A percentile compares a stretch with the other conserved stretches of the same genome.
Evolutionary conservation across 1,140 invertebrate species (phyloP).

Genomic region (Plectrocnemia conspersa): DNA sequence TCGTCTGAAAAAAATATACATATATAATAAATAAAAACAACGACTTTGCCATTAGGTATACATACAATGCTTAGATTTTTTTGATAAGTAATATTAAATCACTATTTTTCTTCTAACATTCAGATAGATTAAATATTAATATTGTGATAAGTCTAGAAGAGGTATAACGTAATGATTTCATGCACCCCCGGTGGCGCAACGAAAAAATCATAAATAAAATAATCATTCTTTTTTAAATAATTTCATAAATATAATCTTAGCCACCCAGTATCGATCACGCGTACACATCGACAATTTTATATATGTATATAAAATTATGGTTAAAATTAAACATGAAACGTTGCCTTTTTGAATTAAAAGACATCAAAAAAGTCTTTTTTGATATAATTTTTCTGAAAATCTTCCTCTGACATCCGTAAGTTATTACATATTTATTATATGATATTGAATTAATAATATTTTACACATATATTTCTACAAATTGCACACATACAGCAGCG

Average conservation of each 20-base stretch:
- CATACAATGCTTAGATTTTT: constrained; percentile 13
- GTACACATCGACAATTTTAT: constrained; percentile 3
- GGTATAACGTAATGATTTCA: constrained; percentile 14
- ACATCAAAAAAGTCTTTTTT: too few species aligned
- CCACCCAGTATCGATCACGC: background rate
- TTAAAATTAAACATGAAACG: constrained; percentile 3
- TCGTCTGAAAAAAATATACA: too few species aligned
- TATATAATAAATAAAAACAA: too few species aligned
- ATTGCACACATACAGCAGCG: constrained; percentile 28
- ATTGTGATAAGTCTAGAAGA: constrained; percentile 19
- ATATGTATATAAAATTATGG: constrained; percentile 3
- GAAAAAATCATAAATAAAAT: too few species aligned
- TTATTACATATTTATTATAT: constrained; percentile 13
- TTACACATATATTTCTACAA: constrained; percentile 27
- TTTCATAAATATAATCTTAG: background rate
- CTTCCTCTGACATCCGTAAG: background rate
- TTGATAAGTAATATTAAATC: constrained; percentile 17
- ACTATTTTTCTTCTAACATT: constrained; percentile 26
- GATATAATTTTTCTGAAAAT: too few species aligned
- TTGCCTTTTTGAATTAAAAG: background rate
- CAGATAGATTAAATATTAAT: constrained; percentile 25
- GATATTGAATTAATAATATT: constrained; percentile 1
- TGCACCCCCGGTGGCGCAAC: background rate
- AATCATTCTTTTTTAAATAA: too few species aligned
- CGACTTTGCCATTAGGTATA: constrained; percentile 9